Evolutionary conservation across 2,888 invertebrate species (phyloP).

Genomic region (Exephanes ischioxanthus): DNA sequence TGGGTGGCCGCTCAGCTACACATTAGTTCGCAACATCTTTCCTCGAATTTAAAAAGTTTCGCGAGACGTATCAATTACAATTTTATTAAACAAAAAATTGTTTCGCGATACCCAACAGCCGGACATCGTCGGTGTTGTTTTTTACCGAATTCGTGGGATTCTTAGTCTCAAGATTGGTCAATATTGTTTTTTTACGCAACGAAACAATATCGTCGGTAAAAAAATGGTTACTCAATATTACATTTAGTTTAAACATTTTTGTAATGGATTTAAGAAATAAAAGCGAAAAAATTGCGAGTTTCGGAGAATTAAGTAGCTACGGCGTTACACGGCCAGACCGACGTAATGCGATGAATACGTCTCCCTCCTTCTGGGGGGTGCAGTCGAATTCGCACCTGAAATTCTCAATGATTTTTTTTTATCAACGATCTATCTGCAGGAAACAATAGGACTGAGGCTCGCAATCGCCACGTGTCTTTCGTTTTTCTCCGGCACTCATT

Average conservation of each 20-base stretch:
- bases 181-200: too few relatives aligned
- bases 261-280: neutral
- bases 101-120: too few relatives aligned
- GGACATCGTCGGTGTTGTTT: too few relatives aligned
- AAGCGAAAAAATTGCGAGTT: neutral
- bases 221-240: too few relatives aligned
- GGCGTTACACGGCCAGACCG: neutral
- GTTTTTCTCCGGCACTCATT: constrained; percentile 24
- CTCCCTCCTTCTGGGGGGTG: neutral
- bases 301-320: neutral
- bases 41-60: too few relatives aligned
- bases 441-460: constrained; percentile 23
- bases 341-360: neutral
- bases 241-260: neutral
- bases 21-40: too few relatives aligned
- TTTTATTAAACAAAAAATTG: too few relatives aligned
- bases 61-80: too few relatives aligned
- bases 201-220: too few relatives aligned
- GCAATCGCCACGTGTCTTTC: constrained; percentile 26
- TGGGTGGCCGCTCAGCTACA: too few relatives aligned
- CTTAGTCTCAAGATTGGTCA: too few relatives aligned
- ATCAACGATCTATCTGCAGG: constrained; percentile 17
- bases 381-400: neutral
- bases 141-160: too few relatives aligned
- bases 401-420: neutral